These are phyloP conservation scores for Pyrocephalus nanus DNA, from an alignment of 2,797 vertebrate genomes.

Conservation along the genomic window DNA sequence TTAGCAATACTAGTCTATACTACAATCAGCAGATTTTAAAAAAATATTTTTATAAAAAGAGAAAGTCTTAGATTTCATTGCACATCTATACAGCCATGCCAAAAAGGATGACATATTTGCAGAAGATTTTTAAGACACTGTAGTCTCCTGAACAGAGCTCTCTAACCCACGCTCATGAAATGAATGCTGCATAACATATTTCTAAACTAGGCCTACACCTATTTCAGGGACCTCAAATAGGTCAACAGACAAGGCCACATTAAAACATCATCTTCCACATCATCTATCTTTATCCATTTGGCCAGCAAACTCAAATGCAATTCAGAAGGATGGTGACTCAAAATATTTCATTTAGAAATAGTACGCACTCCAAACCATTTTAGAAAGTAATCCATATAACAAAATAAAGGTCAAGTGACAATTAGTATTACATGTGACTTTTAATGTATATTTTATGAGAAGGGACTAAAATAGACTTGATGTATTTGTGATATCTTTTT, in stretches of 20 bases:
- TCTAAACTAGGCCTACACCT: neutral
- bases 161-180: neutral
- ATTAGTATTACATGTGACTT: neutral
- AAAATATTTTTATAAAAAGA: neutral
- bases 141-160: neutral
- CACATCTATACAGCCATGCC: neutral
- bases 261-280: neutral
- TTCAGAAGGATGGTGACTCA: neutral
- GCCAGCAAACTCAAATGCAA: neutral
- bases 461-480: neutral
- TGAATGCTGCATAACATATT: neutral
- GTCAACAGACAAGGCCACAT: neutral
- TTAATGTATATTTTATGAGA: conserved; percentile 28
- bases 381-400: conserved; percentile 7
- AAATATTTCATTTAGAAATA: conserved; percentile 25
- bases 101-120: neutral
- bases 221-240: neutral
- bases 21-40: neutral
- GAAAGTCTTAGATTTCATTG: neutral
- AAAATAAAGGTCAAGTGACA: conserved; percentile 33
- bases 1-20: neutral
- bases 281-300: conserved; percentile 1
- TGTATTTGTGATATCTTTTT: conserved; percentile 4
- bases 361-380: conserved; percentile 4
- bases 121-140: neutral